Conservation (phyloP, 1,140 invertebrate genomes). For the Contarinia nasturtii region DNA sequence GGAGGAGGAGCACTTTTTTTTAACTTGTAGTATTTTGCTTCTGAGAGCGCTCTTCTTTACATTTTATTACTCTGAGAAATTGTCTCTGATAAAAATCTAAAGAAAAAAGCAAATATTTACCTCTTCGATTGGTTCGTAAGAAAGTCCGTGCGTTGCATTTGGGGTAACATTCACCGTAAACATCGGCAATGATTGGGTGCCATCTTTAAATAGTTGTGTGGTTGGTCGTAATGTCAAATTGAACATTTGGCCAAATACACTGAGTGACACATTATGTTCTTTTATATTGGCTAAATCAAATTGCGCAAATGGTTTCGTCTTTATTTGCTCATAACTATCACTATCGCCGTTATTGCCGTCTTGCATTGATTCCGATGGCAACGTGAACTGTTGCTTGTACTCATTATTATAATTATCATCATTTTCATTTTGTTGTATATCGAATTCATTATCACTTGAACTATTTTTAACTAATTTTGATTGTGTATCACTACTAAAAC, state of each 20-base stretch:
- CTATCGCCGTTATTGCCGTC: conserved; percentile 24
- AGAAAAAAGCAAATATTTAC: conserved; percentile 31
- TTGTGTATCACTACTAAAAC: conserved; percentile 14
- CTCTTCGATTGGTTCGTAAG: conserved; percentile 49
- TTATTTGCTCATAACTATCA: conserved; percentile 23
- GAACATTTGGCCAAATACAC: conserved; percentile 52
- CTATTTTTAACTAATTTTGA: too few species aligned
- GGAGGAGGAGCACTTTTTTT: too few species aligned
- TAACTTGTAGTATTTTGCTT: too few species aligned
- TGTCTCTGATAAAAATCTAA: conserved; percentile 2
- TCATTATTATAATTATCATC: too few species aligned
- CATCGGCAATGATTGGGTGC: conserved; percentile 44
- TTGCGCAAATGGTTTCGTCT: conserved; percentile 16
- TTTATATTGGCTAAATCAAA: conserved; percentile 21
- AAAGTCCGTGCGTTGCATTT: conserved; percentile 48
- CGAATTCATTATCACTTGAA: too few species aligned
- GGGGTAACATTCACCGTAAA: conserved; percentile 48
- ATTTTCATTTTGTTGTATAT: too few species aligned
- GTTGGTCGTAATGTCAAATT: conserved; percentile 53
- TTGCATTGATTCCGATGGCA: too few species aligned
- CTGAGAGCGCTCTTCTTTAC: too few species aligned
- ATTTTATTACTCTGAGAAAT: too few species aligned
- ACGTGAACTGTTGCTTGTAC: too few species aligned
- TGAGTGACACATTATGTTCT: conserved; percentile 46
- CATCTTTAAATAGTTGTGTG: conserved; percentile 46